Conservation (phyloP, 2,888 invertebrate species). For the Lacanobia oleracea region DNA sequence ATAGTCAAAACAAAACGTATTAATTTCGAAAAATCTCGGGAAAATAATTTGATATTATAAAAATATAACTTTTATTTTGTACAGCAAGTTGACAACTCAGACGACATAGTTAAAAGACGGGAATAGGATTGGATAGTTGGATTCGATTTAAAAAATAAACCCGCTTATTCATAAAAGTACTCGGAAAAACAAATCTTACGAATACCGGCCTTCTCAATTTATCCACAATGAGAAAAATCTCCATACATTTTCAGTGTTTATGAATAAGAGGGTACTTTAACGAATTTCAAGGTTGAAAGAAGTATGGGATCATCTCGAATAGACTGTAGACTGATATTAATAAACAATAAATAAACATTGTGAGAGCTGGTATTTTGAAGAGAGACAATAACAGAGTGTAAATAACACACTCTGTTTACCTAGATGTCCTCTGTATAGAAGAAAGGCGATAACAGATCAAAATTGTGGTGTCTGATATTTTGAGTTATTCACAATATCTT, state of each 20-base stretch:
- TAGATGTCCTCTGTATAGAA: not conserved
- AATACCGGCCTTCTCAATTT: not conserved
- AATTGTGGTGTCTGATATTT: slow-evolving; percentile 9
- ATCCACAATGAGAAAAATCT: not conserved
- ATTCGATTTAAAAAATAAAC: not conserved
- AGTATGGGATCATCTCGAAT: slow-evolving; percentile 28
- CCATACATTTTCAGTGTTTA: slow-evolving; percentile 7
- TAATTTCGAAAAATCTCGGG: not conserved
- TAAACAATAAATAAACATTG: slow-evolving; percentile 17
- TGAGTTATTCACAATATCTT: not conserved
- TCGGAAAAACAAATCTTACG: not conserved
- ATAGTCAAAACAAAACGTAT: not conserved
- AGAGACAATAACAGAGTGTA: no score
- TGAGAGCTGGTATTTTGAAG: slow-evolving; percentile 14
- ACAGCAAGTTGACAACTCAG: slow-evolving; percentile 12
- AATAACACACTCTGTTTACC: not conserved
- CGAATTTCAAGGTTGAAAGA: not conserved
- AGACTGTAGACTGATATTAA: slow-evolving; percentile 28
- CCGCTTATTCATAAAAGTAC: slow-evolving; percentile 18
- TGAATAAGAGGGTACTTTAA: slow-evolving; percentile 17
- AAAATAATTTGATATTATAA: slow-evolving; percentile 8
- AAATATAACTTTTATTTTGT: slow-evolving; percentile 10
- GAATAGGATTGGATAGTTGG: not conserved
- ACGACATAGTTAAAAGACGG: not conserved
- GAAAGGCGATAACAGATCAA: not conserved